phyloP scores from a whole-genome alignment of 2,797 vertebrate genomes.

The Okamejei kenojei region DNA sequence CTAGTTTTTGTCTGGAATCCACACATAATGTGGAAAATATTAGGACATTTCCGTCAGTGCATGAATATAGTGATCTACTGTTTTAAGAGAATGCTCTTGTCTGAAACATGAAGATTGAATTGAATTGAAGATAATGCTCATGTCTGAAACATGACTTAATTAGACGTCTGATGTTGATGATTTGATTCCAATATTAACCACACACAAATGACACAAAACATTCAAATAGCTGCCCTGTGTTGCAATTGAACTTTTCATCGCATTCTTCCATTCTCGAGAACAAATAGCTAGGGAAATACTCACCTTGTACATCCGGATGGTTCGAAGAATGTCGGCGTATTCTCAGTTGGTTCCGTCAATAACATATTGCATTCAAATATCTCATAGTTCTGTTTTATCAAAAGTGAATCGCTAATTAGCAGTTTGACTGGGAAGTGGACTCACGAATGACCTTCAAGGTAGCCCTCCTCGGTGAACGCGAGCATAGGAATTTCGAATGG shows the following conservation, averaged over 20 bases:
- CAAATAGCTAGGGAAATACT: not conserved
- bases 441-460: not conserved
- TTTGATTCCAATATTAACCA: not conserved
- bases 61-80: no score
- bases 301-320: no score
- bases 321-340: not conserved
- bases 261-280: not conserved
- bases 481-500: not conserved
- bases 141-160: not conserved
- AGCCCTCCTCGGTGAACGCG: not conserved
- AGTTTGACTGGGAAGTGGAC: not conserved
- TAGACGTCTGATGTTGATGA: not conserved
- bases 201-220: not conserved
- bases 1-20: constrained; percentile 4
- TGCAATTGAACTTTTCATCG: no score
- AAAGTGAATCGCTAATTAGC: not conserved
- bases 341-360: not conserved
- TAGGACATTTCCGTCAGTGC: not conserved
- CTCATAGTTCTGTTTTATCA: not conserved
- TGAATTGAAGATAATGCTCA: no score
- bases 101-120: not conserved
- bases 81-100: no score
- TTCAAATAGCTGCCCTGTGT: not conserved
- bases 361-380: not conserved
- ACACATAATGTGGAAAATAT: not conserved